These are phyloP conservation scores for Neotragus pygmaeus DNA, from an alignment of 2,113 vertebrate genomes.

Conservation along the genomic window DNA sequence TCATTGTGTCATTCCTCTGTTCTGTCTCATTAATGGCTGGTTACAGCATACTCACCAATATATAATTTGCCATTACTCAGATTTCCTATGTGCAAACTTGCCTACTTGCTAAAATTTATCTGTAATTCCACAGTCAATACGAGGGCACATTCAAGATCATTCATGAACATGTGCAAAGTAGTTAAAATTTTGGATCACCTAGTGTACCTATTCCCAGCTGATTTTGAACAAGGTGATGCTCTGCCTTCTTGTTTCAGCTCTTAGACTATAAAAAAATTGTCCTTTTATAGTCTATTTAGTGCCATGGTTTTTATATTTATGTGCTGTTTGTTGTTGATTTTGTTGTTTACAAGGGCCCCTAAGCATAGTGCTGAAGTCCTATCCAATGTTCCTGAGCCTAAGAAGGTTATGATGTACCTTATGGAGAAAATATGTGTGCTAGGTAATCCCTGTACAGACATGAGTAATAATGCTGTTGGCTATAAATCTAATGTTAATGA, in stretches of 20 bases:
- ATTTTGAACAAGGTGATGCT: background rate
- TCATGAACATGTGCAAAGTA: background rate
- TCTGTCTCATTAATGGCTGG: background rate
- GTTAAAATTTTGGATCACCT: background rate
- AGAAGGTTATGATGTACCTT: background rate
- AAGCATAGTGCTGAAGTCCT: background rate
- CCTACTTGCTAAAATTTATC: background rate
- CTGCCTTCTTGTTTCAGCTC: background rate
- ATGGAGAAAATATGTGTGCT: background rate
- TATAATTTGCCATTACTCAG: background rate
- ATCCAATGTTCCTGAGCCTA: background rate
- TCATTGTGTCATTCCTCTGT: background rate
- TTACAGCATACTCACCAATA: background rate
- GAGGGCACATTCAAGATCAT: background rate
- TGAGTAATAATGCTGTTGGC: background rate
- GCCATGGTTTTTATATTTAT: background rate
- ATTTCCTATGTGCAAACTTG: background rate
- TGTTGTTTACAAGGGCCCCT: background rate
- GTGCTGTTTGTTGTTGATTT: background rate
- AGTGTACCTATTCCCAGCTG: background rate
- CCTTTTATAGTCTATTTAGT: background rate
- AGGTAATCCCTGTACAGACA: background rate
- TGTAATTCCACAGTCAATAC: background rate
- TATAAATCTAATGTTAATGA: background rate
- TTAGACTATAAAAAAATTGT: background rate